Base-by-base conservation (phyloP, 2,113 vertebrate genomes). In the Phylloscopus trochilus region DNA sequence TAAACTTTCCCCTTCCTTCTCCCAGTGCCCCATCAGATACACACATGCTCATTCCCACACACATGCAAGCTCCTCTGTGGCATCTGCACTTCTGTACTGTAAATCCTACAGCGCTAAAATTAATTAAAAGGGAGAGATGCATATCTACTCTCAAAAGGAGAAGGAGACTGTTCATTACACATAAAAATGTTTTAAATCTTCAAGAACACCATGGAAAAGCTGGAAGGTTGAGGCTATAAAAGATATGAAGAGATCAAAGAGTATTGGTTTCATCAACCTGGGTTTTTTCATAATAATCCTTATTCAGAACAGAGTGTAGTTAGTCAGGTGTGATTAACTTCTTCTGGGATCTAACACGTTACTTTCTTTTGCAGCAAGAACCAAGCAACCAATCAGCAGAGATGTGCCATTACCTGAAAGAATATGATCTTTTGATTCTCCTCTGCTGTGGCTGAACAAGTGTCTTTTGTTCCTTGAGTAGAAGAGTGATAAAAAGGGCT, bases 261-360 rank as follows among this genome's bases (percentile, higher is more conserved):
- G 73, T 75, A 83, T 22, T 81, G 27, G 28, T 72, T 96, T 78
- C 76, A 76, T 43, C 76, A 89, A 58, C 49, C 41, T 56, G 11
- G 8, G 62, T 83, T 95, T 47, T 72, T 92, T 88, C 62, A 62
- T 89, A 56, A 49, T 51, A 68, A 39, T 93, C 39, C 21, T 86
- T 75, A 90, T 89, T 92, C 92, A 93, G 73, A 82, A 35, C 47
- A 75, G 23, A 70, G 49, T 30, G 30, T 55, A 69, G 70, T 62
- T 85, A 85, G 83, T 95, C 83, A 88, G 89, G 49, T 37, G 44
- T 93, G 88, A 95, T 90, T 92, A 89, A 93, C 76, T 53, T 51
- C 70, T 92, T 63, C 73, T 87, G 83, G 77, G 53, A 68, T 79
- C 69, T 93, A 73, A 89, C 85, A 66, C 30, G 64, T 82, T 55